phyloP scores from a whole-genome alignment of 2,113 vertebrate genomes.

The Myiozetetes cayanensis region DNA sequence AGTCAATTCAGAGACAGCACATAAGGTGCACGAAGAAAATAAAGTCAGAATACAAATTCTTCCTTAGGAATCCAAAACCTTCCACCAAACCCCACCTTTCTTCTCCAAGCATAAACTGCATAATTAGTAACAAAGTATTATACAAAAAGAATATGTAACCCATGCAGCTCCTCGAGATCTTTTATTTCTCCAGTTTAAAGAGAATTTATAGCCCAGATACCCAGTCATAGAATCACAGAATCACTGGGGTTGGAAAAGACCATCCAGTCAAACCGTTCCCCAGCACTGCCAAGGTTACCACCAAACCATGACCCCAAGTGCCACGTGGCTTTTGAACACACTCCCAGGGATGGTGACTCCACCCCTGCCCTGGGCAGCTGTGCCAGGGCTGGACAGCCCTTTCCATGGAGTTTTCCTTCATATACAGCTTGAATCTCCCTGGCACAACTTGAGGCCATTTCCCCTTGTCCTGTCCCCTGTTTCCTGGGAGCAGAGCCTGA shows the following conservation, averaged over 20 bases:
- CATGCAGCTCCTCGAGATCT: background rate
- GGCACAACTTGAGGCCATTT: background rate
- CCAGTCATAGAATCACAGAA: too few relatives aligned
- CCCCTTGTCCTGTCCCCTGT: background rate
- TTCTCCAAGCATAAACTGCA: background rate
- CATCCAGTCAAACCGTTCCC: background rate
- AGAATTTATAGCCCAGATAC: background rate
- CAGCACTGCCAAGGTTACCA: background rate
- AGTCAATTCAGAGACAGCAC: background rate
- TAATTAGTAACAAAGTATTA: background rate
- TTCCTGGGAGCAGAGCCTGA: background rate
- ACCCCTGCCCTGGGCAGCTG: background rate
- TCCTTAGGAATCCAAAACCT: background rate
- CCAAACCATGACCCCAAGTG: background rate
- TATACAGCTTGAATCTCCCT: background rate
- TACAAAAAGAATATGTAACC: background rate
- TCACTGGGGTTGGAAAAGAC: background rate
- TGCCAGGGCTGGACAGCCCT: background rate
- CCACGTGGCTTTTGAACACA: background rate
- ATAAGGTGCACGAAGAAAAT: background rate
- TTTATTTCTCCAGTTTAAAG: background rate
- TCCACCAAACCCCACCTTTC: background rate
- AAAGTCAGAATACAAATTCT: background rate
- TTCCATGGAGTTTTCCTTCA: background rate
- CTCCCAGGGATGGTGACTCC: background rate